phyloP scores from a whole-genome alignment of 64 coral and sea anemone genomes.

The Hydrozoanthus tunicans region DNA sequence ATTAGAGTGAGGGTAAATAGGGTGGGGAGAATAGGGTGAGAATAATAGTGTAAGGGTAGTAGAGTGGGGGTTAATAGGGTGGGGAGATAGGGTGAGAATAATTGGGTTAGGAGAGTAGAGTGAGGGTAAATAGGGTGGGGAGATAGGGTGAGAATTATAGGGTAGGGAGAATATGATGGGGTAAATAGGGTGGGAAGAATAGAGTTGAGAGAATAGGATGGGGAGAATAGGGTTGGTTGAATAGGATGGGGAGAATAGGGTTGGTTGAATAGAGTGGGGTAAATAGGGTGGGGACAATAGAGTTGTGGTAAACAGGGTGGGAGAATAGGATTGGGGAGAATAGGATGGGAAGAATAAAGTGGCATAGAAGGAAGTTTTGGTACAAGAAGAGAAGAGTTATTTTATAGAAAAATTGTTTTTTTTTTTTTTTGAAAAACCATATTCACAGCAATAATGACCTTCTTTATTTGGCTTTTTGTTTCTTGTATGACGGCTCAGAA shows the following conservation, averaged over 20 bases:
- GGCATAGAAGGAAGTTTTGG: not conserved
- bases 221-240: too few relatives aligned
- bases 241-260: too few relatives aligned
- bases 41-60: not conserved
- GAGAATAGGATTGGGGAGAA: too few relatives aligned
- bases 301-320: not conserved
- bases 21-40: not conserved
- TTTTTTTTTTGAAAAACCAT: too few relatives aligned
- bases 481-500: too few relatives aligned
- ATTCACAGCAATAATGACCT: too few relatives aligned
- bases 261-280: too few relatives aligned
- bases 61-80: not conserved
- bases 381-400: too few relatives aligned
- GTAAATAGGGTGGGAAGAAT: not conserved
- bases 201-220: not conserved
- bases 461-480: too few relatives aligned
- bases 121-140: not conserved
- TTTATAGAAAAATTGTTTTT: too few relatives aligned
- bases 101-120: not conserved
- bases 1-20: not conserved
- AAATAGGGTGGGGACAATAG: too few relatives aligned
- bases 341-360: too few relatives aligned
- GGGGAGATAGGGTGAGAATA: not conserved
- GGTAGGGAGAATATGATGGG: not conserved
- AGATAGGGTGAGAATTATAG: not conserved